Evolutionary conservation across 2,113 vertebrate genomes (phyloP).

Genomic region (Ceuthmochares aereus): DNA sequence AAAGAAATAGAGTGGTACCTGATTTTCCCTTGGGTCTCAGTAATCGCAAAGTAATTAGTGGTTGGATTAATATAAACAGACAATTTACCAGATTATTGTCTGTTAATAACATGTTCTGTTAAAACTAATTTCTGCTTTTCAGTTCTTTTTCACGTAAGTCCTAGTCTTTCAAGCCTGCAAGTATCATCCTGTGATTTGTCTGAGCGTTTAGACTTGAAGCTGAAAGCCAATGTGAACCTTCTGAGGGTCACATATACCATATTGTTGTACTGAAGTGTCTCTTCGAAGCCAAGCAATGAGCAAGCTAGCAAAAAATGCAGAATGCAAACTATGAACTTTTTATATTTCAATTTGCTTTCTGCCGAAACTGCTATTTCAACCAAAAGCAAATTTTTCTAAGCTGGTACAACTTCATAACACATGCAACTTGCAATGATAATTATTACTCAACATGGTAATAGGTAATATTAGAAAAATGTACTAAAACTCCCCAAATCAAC

Average conservation of each 20-base stretch:
- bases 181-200: not conserved
- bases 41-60: not conserved
- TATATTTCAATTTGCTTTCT: not conserved
- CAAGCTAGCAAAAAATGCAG: not conserved
- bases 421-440: not conserved
- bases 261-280: not conserved
- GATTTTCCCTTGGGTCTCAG: not conserved
- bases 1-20: not conserved
- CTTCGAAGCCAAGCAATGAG: not conserved
- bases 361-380: not conserved
- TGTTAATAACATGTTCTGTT: not conserved
- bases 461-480: not conserved
- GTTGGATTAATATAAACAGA: not conserved
- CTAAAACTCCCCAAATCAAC: not conserved
- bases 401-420: not conserved
- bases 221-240: not conserved
- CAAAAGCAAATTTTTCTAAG: not conserved
- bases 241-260: not conserved
- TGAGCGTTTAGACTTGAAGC: not conserved
- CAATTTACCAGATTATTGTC: not conserved
- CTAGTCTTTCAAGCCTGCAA: not conserved
- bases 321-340: not conserved
- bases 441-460: not conserved
- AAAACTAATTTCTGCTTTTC: not conserved
- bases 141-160: not conserved